A percentile compares a stretch with the other conserved stretches of the same genome.
Evolutionary conservation across 2,888 invertebrate genomes (phyloP).

Genomic region (Chouioia cunea): DNA sequence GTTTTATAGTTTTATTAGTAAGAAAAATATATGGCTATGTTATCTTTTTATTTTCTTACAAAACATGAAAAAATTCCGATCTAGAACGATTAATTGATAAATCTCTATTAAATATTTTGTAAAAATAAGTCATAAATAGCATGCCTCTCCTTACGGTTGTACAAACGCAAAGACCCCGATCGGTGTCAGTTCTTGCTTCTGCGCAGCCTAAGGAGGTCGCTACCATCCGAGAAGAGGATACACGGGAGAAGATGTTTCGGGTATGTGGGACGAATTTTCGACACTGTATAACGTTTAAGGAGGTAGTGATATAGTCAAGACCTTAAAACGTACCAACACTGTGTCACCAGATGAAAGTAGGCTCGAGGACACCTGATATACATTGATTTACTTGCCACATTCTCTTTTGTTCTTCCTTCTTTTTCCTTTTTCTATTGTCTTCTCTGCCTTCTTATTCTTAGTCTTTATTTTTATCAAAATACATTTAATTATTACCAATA

Average conservation of each 20-base stretch:
- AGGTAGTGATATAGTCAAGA: slow-evolving; percentile 51
- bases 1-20: no score
- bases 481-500: slow-evolving; percentile 11
- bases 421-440: slow-evolving; percentile 1
- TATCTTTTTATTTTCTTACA: no score
- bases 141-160: slow-evolving; percentile 21
- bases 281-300: slow-evolving; percentile 46
- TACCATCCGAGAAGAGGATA: slow-evolving; percentile 2
- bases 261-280: slow-evolving; percentile 60
- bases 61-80: no score
- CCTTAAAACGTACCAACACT: slow-evolving; percentile 60
- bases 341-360: slow-evolving; percentile 62
- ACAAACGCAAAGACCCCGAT: slow-evolving; percentile 31
- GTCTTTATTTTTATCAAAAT: slow-evolving; percentile 8
- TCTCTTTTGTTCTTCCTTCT: not conserved
- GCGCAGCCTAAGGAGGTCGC: slow-evolving; percentile 36
- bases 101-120: no score
- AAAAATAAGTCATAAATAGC: not conserved
- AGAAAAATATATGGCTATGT: no score
- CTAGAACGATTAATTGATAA: no score
- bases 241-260: slow-evolving; percentile 56
- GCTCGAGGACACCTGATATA: slow-evolving; percentile 57
- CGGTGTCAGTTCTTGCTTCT: slow-evolving; percentile 48
- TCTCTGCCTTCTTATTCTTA: not conserved
- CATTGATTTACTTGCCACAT: slow-evolving; percentile 11